Evolutionary conservation across 2,797 vertebrate genomes (phyloP).

Genomic region (Falco naumanni): DNA sequence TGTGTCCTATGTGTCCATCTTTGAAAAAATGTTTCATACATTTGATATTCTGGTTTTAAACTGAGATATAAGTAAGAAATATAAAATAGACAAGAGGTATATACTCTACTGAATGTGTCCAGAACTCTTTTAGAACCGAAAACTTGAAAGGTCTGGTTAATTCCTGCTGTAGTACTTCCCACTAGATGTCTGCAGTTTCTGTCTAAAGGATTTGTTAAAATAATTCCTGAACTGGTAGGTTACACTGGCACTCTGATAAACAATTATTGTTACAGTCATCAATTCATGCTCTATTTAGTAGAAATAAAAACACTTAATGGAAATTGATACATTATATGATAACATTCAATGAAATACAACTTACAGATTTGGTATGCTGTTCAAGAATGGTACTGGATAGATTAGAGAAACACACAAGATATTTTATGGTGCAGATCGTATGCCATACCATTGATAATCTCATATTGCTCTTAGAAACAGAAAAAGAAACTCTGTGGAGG

Average conservation of each 20-base stretch:
- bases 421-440: neutral
- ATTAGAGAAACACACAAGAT: neutral
- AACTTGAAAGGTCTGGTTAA: neutral
- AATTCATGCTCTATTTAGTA: neutral
- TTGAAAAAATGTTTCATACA: neutral
- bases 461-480: neutral
- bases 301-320: neutral
- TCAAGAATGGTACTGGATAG: neutral
- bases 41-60: neutral
- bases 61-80: neutral
- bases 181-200: neutral
- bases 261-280: neutral
- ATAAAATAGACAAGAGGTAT: neutral
- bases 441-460: neutral
- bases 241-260: neutral
- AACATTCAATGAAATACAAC: neutral
- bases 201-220: neutral
- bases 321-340: neutral
- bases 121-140: neutral
- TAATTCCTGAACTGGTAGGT: neutral
- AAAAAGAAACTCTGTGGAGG: neutral
- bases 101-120: neutral
- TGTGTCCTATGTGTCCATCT: neutral
- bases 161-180: neutral
- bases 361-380: neutral